phyloP scores from a whole-genome alignment of 2,797 vertebrate genomes.

The Hyperoplus immaculatus region DNA sequence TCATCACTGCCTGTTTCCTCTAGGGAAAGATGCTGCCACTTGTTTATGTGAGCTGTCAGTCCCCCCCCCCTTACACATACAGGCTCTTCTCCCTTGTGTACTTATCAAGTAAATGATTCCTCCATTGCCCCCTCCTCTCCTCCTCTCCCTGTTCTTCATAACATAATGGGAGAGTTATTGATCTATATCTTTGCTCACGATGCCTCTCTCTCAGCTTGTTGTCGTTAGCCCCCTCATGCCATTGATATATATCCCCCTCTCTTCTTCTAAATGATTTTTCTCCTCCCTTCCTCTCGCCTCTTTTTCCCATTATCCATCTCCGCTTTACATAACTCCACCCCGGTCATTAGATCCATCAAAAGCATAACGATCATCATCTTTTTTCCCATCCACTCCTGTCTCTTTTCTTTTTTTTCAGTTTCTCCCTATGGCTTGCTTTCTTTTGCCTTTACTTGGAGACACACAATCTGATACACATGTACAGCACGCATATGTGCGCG shows the following conservation, averaged over 20 bases:
- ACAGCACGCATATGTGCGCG: not conserved
- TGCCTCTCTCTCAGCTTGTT: constrained; percentile 80
- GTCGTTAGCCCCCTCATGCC: constrained; percentile 74
- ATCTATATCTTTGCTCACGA: constrained; percentile 85
- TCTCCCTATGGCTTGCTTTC: constrained; percentile 48
- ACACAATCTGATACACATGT: constrained; percentile 10
- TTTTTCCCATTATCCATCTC: constrained; percentile 76
- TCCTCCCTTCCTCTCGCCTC: constrained; percentile 74
- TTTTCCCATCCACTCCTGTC: constrained; percentile 58
- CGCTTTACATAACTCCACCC: constrained; percentile 77
- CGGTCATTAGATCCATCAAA: constrained; percentile 82
- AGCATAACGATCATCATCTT: constrained; percentile 79
- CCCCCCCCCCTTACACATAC: constrained; percentile 65
- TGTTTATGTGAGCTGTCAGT: constrained; percentile 88
- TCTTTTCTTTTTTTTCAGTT: constrained; percentile 50
- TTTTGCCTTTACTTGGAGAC: constrained; percentile 25
- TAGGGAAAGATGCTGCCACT: constrained; percentile 91
- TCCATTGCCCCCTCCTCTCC: constrained; percentile 71
- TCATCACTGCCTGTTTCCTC: constrained; percentile 78
- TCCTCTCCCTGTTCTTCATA: constrained; percentile 64
- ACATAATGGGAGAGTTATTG: constrained; percentile 81
- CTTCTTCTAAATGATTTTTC: constrained; percentile 80
- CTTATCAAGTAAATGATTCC: constrained; percentile 86
- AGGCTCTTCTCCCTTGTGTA: constrained; percentile 59
- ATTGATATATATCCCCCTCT: constrained; percentile 73